phyloP scores from a whole-genome alignment of 2,888 invertebrate genomes.

The Volucella bombylans region DNA sequence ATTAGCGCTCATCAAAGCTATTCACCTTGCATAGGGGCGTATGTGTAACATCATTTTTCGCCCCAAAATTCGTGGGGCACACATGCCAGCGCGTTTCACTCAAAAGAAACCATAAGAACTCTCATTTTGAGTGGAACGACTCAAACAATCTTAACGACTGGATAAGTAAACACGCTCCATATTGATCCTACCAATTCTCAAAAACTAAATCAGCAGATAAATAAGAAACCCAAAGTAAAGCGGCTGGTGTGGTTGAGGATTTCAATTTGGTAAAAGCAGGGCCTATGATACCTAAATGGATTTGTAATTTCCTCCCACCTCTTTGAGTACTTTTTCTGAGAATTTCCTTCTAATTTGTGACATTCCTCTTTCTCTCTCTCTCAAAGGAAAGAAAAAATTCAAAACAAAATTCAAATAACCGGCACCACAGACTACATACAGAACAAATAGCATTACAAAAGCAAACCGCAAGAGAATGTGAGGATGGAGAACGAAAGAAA shows the following conservation, averaged over 20 bases:
- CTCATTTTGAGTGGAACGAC: not conserved
- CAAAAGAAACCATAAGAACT: not conserved
- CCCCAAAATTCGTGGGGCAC: not conserved
- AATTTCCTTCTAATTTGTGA: conserved; percentile 2
- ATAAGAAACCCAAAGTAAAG: not conserved
- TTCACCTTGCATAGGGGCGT: conserved; percentile 51
- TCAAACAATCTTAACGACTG: not conserved
- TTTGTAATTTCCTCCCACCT: not conserved
- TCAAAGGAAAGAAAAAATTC: conserved; percentile 31
- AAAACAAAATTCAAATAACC: conserved; percentile 60
- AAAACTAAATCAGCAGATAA: not conserved
- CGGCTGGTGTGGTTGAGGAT: no score
- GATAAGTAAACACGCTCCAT: no score
- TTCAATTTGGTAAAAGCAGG: no score
- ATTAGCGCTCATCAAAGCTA: not conserved
- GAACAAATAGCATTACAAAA: not conserved
- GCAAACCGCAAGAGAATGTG: conserved; percentile 6
- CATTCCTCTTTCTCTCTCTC: conserved; percentile 4
- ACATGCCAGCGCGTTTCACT: not conserved
- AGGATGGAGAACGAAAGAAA: not conserved
- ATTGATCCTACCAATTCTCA: not conserved
- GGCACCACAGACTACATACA: conserved; percentile 3
- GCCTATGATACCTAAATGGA: not conserved
- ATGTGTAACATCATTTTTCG: conserved; percentile 48
- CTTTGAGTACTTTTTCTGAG: not conserved